Evolutionary conservation across 1,140 invertebrate species (phyloP).

Genomic region (Drosophila azteca): DNA sequence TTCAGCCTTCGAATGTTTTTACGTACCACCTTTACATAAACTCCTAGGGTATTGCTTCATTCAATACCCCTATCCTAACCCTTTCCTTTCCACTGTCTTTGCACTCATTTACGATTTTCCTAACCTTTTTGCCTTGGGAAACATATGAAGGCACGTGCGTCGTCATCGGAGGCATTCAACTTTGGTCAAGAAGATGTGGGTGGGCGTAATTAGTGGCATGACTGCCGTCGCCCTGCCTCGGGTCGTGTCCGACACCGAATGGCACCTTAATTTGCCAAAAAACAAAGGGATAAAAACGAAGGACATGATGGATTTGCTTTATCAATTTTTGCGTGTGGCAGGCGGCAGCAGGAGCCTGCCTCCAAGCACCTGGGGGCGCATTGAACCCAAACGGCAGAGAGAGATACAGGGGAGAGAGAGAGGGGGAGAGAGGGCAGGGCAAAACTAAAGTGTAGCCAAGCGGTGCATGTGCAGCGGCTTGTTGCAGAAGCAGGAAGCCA

Average conservation of each 20-base stretch:
- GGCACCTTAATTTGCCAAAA: slow-evolving; percentile 70
- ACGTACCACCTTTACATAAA: too few species aligned
- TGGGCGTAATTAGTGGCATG: slow-evolving; percentile 61
- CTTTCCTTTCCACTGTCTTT: too few species aligned
- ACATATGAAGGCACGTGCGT: slow-evolving; percentile 62
- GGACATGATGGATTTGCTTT: slow-evolving; percentile 55
- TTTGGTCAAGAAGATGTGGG: slow-evolving; percentile 53
- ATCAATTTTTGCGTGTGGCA: slow-evolving; percentile 56
- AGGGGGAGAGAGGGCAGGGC: slow-evolving; percentile 9
- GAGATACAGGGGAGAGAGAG: not conserved
- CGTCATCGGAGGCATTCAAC: slow-evolving; percentile 29
- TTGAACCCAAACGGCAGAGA: slow-evolving; percentile 64
- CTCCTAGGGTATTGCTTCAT: too few species aligned
- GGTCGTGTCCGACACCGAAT: slow-evolving; percentile 61
- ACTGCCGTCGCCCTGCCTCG: slow-evolving; percentile 4
- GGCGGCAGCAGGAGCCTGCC: slow-evolving; percentile 20
- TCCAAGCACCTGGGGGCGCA: slow-evolving; percentile 42
- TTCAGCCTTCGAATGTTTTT: too few species aligned
- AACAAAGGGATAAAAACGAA: not conserved
- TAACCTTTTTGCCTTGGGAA: slow-evolving; percentile 41
- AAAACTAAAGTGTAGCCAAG: slow-evolving; percentile 54
- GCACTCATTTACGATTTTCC: too few species aligned
- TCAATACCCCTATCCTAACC: too few species aligned
- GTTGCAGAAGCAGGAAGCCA: slow-evolving; percentile 70
- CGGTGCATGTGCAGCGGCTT: slow-evolving; percentile 79